Evolutionary conservation across 2,113 vertebrate species (phyloP).

Genomic region (Lates calcarifer): DNA sequence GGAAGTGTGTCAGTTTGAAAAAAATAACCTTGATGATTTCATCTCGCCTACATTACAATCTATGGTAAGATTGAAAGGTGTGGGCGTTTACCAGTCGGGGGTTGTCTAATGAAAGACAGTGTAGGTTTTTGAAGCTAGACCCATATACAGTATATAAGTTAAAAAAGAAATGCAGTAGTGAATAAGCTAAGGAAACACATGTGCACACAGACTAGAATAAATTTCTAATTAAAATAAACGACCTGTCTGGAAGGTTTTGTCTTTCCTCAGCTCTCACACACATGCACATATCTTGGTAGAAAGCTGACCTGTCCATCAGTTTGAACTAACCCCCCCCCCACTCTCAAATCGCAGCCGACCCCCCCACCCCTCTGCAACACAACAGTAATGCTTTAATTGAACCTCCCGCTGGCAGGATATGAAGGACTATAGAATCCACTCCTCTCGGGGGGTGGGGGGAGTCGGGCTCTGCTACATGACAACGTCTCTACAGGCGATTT

Average conservation of each 20-base stretch:
- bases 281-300: not conserved
- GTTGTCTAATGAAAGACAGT: not conserved
- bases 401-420: constrained; percentile 53
- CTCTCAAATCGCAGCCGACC: constrained; percentile 1
- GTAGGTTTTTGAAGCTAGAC: not conserved
- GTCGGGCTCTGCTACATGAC: constrained; percentile 46
- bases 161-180: too few relatives aligned
- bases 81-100: not conserved
- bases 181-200: not conserved
- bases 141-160: too few relatives aligned
- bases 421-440: constrained; percentile 37
- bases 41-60: not conserved
- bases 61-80: not conserved
- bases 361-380: not conserved
- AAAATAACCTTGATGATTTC: not conserved
- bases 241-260: not conserved
- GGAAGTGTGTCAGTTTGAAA: not conserved
- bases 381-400: constrained; percentile 46
- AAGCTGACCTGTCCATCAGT: not conserved
- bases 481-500: constrained; percentile 56
- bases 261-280: not conserved
- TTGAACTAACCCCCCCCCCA: not conserved
- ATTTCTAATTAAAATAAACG: too few relatives aligned
- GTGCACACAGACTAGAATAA: not conserved
- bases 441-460: constrained; percentile 23